These are phyloP conservation scores for Rhynchonema sp. DNA, from an alignment of 2,888 invertebrate species.

Conservation along the genomic window DNA sequence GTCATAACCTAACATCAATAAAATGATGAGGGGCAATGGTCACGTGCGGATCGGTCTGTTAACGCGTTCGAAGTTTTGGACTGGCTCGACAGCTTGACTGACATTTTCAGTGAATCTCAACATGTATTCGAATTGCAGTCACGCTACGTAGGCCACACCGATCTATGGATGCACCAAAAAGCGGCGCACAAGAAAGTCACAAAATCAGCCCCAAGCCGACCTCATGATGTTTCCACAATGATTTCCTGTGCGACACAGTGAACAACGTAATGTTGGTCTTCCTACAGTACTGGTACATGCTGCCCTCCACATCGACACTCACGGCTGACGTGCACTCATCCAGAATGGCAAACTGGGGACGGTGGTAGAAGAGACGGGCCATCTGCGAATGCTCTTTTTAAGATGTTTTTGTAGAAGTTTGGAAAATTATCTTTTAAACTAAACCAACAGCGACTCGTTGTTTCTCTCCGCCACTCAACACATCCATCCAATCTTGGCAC, in stretches of 20 bases:
- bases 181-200: neutral
- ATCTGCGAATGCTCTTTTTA: constrained; percentile 41
- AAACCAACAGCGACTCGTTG: constrained; percentile 64
- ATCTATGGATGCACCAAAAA: neutral
- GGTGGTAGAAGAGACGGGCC: constrained; percentile 89
- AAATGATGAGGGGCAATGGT: too few relatives aligned
- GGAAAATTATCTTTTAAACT: too few relatives aligned
- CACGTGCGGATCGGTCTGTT: too few relatives aligned
- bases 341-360: constrained; percentile 90
- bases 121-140: neutral
- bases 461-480: constrained; percentile 90
- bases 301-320: constrained; percentile 90
- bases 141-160: neutral
- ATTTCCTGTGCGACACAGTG: constrained; percentile 89
- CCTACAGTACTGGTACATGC: constrained; percentile 77
- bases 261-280: constrained; percentile 63
- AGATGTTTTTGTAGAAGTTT: too few relatives aligned
- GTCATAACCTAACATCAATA: too few relatives aligned
- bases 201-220: constrained; percentile 5
- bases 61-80: too few relatives aligned
- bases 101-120: too few relatives aligned
- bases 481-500: constrained; percentile 88
- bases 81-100: too few relatives aligned
- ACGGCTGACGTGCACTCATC: constrained; percentile 98
- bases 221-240: constrained; percentile 45